These are phyloP conservation scores for Saimiri boliviensis DNA, from an alignment of 2,113 vertebrate genomes.

Conservation along the genomic window DNA sequence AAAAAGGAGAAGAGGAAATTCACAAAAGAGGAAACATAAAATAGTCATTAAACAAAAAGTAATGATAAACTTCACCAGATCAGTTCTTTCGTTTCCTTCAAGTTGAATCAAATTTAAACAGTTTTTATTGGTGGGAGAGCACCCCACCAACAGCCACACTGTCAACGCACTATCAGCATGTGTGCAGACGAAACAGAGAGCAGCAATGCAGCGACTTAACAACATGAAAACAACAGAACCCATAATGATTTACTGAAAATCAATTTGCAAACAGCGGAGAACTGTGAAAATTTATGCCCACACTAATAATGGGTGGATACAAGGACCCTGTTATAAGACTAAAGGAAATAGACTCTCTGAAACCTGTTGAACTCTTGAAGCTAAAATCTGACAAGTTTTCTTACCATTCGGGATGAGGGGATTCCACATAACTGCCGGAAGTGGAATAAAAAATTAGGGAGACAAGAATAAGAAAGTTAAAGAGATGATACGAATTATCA, in stretches of 20 bases:
- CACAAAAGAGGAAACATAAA: background rate
- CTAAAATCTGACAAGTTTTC: background rate
- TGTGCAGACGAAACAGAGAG: background rate
- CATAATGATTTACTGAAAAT: background rate
- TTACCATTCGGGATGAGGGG: background rate
- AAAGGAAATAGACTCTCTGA: background rate
- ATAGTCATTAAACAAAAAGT: background rate
- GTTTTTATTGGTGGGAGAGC: too few species aligned
- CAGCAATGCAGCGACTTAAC: background rate
- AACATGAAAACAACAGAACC: background rate
- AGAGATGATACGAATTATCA: background rate
- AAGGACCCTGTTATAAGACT: background rate
- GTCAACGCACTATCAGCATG: background rate
- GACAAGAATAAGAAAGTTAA: background rate
- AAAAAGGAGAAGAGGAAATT: background rate
- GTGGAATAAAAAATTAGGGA: background rate
- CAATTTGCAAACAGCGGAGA: background rate
- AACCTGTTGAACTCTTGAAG: background rate
- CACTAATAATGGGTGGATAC: background rate
- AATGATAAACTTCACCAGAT: background rate
- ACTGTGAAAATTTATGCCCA: background rate
- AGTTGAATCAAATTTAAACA: background rate
- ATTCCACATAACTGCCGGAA: background rate
- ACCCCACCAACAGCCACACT: background rate
- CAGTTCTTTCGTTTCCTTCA: background rate